Evolutionary conservation across 2,113 vertebrate genomes (phyloP).

Genomic region (Porphyrio hochstetteri): DNA sequence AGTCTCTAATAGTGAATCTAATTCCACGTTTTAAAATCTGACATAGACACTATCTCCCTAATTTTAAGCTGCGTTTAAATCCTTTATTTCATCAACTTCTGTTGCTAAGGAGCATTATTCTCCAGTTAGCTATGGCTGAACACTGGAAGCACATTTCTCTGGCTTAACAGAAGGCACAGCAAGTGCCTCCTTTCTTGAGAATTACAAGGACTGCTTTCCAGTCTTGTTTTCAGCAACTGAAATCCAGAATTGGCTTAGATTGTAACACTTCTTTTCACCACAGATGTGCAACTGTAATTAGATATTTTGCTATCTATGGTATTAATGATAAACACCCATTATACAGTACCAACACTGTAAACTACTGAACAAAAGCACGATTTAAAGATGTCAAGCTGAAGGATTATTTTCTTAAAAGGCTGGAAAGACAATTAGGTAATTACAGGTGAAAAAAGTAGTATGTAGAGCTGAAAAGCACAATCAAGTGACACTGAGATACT

Average conservation of each 20-base stretch:
- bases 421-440: conserved; percentile 13
- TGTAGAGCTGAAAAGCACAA: neutral
- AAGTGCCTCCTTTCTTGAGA: neutral
- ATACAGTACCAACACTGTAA: neutral
- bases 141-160: neutral
- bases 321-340: neutral
- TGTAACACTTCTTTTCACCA: neutral
- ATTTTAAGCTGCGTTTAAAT: neutral
- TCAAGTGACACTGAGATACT: neutral
- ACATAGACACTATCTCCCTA: neutral
- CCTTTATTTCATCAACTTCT: neutral
- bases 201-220: neutral
- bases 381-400: neutral
- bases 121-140: neutral
- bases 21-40: neutral
- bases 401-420: neutral
- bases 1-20: neutral
- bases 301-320: neutral
- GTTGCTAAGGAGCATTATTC: neutral
- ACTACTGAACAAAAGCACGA: neutral
- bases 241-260: neutral
- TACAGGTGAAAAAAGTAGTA: neutral
- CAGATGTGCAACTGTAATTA: neutral
- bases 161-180: neutral
- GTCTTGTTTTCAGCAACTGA: neutral